These are phyloP conservation scores for Venustaconcha ellipsiformis DNA, from an alignment of 1,140 invertebrate genomes.

Conservation along the genomic window DNA sequence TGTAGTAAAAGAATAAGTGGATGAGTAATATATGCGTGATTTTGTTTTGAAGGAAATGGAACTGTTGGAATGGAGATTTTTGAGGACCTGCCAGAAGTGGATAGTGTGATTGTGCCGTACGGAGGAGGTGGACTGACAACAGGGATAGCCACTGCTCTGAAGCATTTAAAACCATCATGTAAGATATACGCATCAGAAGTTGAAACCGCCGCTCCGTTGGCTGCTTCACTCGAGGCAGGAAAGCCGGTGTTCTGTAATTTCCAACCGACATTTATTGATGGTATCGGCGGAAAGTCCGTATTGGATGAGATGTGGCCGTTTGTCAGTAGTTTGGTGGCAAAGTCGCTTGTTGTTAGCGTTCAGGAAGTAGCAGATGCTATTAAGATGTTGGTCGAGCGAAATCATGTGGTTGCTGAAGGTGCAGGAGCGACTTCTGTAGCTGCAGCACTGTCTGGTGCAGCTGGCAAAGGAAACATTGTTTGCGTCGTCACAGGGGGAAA, in stretches of 20 bases:
- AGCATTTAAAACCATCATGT: slow-evolving; percentile 44
- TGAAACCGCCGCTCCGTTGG: slow-evolving; percentile 55
- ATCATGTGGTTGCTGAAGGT: slow-evolving; percentile 59
- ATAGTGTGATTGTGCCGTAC: slow-evolving; percentile 58
- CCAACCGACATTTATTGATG: slow-evolving; percentile 56
- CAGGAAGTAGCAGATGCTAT: slow-evolving; percentile 53
- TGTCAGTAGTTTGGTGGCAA: slow-evolving; percentile 44
- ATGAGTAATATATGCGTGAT: not conserved
- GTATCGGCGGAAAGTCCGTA: slow-evolving; percentile 57
- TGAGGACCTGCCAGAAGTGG: slow-evolving; percentile 57
- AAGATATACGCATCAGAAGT: slow-evolving; percentile 61
- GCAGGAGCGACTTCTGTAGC: slow-evolving; percentile 59
- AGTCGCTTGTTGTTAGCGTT: slow-evolving; percentile 52
- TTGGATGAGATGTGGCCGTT: slow-evolving; percentile 60
- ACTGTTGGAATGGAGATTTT: slow-evolving; percentile 60
- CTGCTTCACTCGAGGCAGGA: slow-evolving; percentile 41
- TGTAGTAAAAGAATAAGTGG: too few species aligned
- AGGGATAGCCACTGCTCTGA: slow-evolving; percentile 54
- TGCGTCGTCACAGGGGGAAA: slow-evolving; percentile 63
- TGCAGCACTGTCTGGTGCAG: slow-evolving; percentile 50
- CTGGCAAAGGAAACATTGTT: slow-evolving; percentile 52
- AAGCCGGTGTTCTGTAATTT: slow-evolving; percentile 41
- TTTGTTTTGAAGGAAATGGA: slow-evolving; percentile 52
- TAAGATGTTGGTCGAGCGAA: slow-evolving; percentile 49
- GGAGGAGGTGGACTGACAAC: slow-evolving; percentile 59